A percentile compares a stretch with the other conserved stretches of the same genome.
Conservation (phyloP, 2,113 vertebrate genomes). For the Planiliza haematocheilus region DNA sequence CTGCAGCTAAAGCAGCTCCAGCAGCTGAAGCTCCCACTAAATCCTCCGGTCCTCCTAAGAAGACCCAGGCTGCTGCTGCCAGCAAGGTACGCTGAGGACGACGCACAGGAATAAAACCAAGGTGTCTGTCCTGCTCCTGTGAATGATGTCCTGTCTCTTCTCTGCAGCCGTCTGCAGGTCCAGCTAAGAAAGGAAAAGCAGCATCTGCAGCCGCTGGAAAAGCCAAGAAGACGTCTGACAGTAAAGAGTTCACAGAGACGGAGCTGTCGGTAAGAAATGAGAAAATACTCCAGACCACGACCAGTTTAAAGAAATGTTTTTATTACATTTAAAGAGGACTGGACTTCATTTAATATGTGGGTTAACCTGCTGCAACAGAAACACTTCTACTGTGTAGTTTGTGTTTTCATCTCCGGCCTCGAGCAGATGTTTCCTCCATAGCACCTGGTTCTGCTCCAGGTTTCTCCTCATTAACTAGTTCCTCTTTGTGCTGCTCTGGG, state of each 20-base stretch:
- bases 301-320: too few relatives aligned
- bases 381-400: too few relatives aligned
- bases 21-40: constrained; percentile 83
- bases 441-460: too few relatives aligned
- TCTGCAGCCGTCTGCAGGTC: constrained; percentile 84
- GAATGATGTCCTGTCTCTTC: not conserved
- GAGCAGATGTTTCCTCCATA: too few relatives aligned
- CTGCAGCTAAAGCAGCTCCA: constrained; percentile 82
- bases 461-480: too few relatives aligned
- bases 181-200: constrained; percentile 90
- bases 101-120: not conserved
- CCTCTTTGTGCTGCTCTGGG: too few relatives aligned
- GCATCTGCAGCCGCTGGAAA: constrained; percentile 82
- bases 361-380: too few relatives aligned
- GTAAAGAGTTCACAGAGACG: constrained; percentile 88
- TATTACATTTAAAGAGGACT: too few relatives aligned
- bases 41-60: constrained; percentile 86
- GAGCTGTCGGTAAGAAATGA: constrained; percentile 90
- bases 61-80: constrained; percentile 69
- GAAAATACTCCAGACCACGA: too few relatives aligned
- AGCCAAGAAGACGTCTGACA: constrained; percentile 88
- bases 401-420: too few relatives aligned
- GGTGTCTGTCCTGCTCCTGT: too few relatives aligned
- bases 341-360: too few relatives aligned
- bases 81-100: constrained; percentile 81